Evolutionary conservation across 2,113 vertebrate species (phyloP).

Genomic region (Elephantulus edwardii): DNA sequence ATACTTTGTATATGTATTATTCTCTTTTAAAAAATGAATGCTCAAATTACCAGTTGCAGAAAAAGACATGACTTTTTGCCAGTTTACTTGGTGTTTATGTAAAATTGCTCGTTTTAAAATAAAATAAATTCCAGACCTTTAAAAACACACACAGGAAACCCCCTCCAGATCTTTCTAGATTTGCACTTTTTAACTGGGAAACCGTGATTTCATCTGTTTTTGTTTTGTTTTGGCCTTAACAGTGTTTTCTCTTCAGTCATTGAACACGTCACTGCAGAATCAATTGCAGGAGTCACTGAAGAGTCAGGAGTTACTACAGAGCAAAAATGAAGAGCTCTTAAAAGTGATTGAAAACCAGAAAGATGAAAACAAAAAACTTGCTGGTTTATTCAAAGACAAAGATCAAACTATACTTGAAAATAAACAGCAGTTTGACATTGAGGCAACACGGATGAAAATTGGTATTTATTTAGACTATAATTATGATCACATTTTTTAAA

Average conservation of each 20-base stretch:
- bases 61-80: too few relatives aligned
- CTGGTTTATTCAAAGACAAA: slow-evolving; percentile 83
- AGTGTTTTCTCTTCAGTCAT: slow-evolving; percentile 87
- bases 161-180: slow-evolving; percentile 3
- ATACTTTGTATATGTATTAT: too few relatives aligned
- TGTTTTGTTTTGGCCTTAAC: slow-evolving; percentile 58
- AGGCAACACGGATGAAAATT: slow-evolving; percentile 83
- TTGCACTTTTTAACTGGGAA: slow-evolving; percentile 23
- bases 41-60: too few relatives aligned
- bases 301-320: slow-evolving; percentile 86
- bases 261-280: slow-evolving; percentile 87
- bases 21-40: too few relatives aligned
- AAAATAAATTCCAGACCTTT: not conserved
- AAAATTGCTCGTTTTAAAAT: too few relatives aligned
- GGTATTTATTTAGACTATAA: slow-evolving; percentile 82
- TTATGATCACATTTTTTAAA: not conserved
- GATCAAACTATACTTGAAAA: slow-evolving; percentile 85
- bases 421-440: slow-evolving; percentile 84
- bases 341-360: slow-evolving; percentile 84
- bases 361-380: slow-evolving; percentile 83
- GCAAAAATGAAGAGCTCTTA: slow-evolving; percentile 87
- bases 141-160: not conserved
- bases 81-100: too few relatives aligned
- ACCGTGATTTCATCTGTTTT: not conserved
- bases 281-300: slow-evolving; percentile 85